Evolutionary conservation across 2,888 invertebrate genomes (phyloP), one percentile per base, ranked within the genome.

Genomic region (Eupsilia transversa): DNA sequence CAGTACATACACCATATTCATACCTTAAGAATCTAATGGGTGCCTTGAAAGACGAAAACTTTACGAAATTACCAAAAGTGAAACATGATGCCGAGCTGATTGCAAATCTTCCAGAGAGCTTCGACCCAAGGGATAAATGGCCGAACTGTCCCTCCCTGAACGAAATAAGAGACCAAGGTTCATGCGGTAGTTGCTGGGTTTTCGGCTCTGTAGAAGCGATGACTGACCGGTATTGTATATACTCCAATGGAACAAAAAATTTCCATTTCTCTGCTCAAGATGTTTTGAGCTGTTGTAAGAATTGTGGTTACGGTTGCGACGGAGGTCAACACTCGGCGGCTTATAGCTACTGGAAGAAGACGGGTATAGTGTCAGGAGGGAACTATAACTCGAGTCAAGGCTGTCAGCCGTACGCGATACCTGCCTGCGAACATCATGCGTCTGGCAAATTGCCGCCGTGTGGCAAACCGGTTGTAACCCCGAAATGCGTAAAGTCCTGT

Each of bases 241-340:
- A 49, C 41, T 77, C 79, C 17, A 72, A 72, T 33, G 72, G 46
- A 46, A 66, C 43, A 43, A 10, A 41, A 41, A n/a, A 77, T 10
- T 63, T 79, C 27, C 79, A 77, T 46, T 77, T 77, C 52, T 72
- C 77, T 3, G 72, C 79, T 79, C 72, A 79, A 1, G 79, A 77
- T 35, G 52, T 72, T 43, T 0, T 57, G 10, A 35, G 14, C 17
- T 79, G 79, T 41, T 71, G 74, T 54, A 0, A 0, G 0, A 0
- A 12, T 5, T 49, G 46, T 56, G 54, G 69, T 33, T 0, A 0
- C 0, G 74, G 79, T 56, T 71, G 61, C n/a, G 0, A n/a, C 0
- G 79, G 79, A 30, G 79, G 77, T 30, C 0, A 0, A 0, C 17
- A 3, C 0, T 0, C 0, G 2, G 0, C 0, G 0, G 79, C 72